A percentile compares a stretch with the other conserved stretches of the same genome.
These are phyloP conservation scores for Caenorhabditis tropicalis DNA, from an alignment of 1,140 invertebrate species.

Conservation along the genomic window DNA sequence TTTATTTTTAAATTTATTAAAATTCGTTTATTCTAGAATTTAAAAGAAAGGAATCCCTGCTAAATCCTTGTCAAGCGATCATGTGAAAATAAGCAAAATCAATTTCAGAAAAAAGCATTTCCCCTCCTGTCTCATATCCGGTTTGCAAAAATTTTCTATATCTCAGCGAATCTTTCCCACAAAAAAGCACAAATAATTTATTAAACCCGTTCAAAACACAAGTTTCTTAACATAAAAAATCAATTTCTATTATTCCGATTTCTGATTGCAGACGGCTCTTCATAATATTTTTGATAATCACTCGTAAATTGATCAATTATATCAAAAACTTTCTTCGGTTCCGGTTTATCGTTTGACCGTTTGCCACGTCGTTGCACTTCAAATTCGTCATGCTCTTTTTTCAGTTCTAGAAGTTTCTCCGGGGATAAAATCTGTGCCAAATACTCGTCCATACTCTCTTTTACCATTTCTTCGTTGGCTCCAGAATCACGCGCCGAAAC, in stretches of 20 bases:
- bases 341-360: neutral
- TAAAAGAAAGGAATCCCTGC: too few relatives aligned
- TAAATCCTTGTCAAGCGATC: too few relatives aligned
- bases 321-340: constrained; percentile 25
- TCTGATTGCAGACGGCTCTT: neutral
- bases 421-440: neutral
- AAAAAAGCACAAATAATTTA: too few relatives aligned
- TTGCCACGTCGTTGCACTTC: constrained; percentile 13
- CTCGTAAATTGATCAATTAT: constrained; percentile 37
- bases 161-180: too few relatives aligned
- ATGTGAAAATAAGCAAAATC: too few relatives aligned
- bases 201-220: too few relatives aligned
- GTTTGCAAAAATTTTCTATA: too few relatives aligned
- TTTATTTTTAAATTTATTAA: too few relatives aligned
- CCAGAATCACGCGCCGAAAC: constrained; percentile 20
- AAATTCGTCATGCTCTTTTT: neutral
- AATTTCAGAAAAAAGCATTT: too few relatives aligned
- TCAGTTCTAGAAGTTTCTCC: neutral
- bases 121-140: too few relatives aligned
- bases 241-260: neutral
- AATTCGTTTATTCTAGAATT: too few relatives aligned
- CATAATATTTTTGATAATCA: constrained; percentile 28
- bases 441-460: constrained; percentile 34
- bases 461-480: constrained; percentile 25
- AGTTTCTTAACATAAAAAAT: too few relatives aligned